Conservation (phyloP, 2,113 vertebrate species). For the Malurus alboscapulatus region DNA sequence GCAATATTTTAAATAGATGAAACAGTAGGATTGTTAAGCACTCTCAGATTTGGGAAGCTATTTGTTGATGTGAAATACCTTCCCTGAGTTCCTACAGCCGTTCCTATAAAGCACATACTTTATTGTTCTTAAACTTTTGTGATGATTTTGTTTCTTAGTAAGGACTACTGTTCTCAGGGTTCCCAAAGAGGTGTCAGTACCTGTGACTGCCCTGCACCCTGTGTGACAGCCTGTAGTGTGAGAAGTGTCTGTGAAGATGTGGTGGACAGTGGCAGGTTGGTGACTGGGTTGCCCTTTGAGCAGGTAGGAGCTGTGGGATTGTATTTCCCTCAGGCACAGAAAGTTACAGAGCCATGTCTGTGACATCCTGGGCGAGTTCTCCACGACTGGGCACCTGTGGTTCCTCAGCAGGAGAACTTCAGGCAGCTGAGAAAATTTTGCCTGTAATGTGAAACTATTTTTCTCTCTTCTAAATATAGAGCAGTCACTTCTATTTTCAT, state of each 20-base stretch:
- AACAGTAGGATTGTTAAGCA: background rate
- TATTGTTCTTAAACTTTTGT: background rate
- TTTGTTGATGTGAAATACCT: background rate
- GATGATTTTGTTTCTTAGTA: background rate
- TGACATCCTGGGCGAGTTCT: rapidly evolving
- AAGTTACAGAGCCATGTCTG: background rate
- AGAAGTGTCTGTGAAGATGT: background rate
- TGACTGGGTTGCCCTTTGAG: background rate
- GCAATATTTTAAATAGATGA: background rate
- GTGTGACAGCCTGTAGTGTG: background rate
- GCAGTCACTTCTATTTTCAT: background rate
- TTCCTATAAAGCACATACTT: background rate
- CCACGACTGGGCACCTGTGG: background rate
- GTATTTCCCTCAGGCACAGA: background rate
- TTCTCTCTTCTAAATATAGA: background rate
- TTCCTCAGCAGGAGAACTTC: background rate
- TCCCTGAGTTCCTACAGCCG: background rate
- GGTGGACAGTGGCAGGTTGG: background rate
- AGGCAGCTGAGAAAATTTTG: background rate
- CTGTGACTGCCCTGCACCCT: background rate
- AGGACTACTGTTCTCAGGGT: background rate
- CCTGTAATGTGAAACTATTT: background rate
- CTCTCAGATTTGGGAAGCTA: background rate
- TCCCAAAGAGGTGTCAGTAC: background rate
- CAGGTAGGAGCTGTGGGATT: background rate